These are phyloP conservation scores for Ctenopoma multispine DNA, from an alignment of 2,797 vertebrate genomes.

Conservation along the genomic window DNA sequence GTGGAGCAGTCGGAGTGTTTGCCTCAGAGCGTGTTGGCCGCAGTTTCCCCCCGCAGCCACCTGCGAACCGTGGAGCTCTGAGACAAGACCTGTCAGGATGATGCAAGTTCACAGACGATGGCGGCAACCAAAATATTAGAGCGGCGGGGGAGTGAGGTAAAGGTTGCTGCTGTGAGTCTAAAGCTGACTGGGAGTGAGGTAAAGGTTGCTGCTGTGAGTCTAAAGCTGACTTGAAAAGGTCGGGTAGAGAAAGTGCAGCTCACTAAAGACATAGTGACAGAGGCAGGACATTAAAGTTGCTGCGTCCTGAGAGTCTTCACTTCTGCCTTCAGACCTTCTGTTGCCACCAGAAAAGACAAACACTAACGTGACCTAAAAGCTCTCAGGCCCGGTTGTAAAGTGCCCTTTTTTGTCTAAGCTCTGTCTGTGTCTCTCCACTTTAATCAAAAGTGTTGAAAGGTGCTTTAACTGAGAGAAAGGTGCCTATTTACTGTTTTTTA, in stretches of 20 bases:
- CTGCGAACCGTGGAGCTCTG: conserved; percentile 90
- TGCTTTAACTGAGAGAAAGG: too few relatives aligned
- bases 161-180: not conserved
- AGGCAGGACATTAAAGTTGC: conserved; percentile 12
- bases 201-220: not conserved
- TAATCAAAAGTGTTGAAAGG: not conserved
- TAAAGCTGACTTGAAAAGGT: conserved; percentile 1
- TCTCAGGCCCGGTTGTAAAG: not conserved
- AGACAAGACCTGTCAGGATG: conserved; percentile 44
- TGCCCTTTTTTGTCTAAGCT: not conserved
- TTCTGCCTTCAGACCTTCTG: not conserved
- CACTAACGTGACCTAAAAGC: not conserved
- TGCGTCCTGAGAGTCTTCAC: not conserved
- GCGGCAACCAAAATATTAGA: conserved; percentile 10
- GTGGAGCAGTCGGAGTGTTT: conserved; percentile 88
- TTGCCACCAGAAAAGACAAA: not conserved
- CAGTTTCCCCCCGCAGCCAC: conserved; percentile 72
- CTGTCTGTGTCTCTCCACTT: not conserved
- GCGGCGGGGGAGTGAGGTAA: not conserved
- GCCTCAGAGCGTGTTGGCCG: conserved; percentile 58
- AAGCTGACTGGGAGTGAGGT: not conserved
- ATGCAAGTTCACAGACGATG: conserved; percentile 5
- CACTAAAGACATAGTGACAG: not conserved
- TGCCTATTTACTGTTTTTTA: too few relatives aligned
- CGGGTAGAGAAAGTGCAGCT: not conserved